Base-by-base conservation (phyloP, 1,140 invertebrate species). In the Cotesia chilonis region DNA sequence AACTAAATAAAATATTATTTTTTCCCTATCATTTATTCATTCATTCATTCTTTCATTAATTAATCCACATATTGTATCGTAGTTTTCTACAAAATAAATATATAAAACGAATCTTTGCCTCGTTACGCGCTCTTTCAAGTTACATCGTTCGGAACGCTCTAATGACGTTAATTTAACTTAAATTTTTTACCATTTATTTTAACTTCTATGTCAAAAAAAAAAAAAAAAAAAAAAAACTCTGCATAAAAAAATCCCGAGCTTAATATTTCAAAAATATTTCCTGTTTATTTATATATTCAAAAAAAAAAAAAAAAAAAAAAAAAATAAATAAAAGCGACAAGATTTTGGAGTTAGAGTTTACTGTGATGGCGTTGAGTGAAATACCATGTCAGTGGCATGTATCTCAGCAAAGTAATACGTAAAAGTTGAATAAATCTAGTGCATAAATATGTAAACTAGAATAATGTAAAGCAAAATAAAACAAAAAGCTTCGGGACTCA, bases 81-180 rank as follows among this genome's bases (percentile, higher is more conserved):
- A 12, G 5, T 47, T 6, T 47, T 9, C 6, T 9, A 47, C 6
- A 47, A 47, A 36, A 12, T 14, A 36, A 63, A 36, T 37, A n/a
- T 4, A 63, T 20, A 66, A 51, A 66, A 66, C 64, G 64, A 66
- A 66, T 66, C 47, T 66, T 66, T 41, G 20, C 36, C 37, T 47
- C 38, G n/a, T 12, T n/a, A 17, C 20, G 20, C 57, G 17, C 20
- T 28, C 17, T 66, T 41, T 66, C 64, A n/a, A 66, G 64, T 66
- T 66, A 66, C 64, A 51, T 66, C 64, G 47, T 66, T 66, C 51
- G 17, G 47, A 51, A 47, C n/a, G 5, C 64, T 66, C 64, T 66
- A 66, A 66, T 41, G 64, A 66, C 51, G 38, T 51, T 51, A 66
- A 66, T 66, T 66, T 51, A 66, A 20, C 35, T 35, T 6, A 6